Evolutionary conservation across 1,140 invertebrate genomes (phyloP).

Genomic region (Eufriesea mexicana): DNA sequence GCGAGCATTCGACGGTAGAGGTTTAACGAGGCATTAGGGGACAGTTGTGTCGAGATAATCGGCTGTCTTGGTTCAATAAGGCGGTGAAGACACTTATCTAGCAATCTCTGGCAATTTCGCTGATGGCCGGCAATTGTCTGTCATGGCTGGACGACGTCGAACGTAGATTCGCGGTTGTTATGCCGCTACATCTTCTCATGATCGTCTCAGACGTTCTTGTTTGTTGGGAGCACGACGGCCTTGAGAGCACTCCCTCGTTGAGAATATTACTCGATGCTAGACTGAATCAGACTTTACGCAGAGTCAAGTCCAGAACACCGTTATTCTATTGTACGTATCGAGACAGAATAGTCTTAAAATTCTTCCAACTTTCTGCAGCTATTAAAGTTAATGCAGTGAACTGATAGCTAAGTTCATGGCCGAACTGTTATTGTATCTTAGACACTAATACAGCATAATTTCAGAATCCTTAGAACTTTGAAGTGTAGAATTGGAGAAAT

Average conservation of each 20-base stretch:
- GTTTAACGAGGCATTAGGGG: conserved; percentile 48
- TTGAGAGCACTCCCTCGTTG: neutral
- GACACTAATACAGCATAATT: no score
- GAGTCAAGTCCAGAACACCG: no score
- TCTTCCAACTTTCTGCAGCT: no score
- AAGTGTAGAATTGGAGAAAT: no score
- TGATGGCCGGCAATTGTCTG: conserved; percentile 50
- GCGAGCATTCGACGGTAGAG: neutral
- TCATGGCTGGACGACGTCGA: conserved; percentile 25
- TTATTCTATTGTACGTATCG: no score
- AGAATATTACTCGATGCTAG: neutral
- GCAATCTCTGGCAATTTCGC: conserved; percentile 52
- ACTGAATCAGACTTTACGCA: neutral
- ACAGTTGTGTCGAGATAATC: conserved; percentile 32
- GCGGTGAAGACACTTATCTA: conserved; percentile 44
- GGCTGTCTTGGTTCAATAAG: conserved; percentile 54
- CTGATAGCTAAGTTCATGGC: no score
- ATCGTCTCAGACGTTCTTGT: conserved; percentile 1
- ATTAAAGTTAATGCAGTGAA: no score
- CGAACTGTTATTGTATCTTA: no score
- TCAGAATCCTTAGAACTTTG: no score
- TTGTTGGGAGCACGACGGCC: neutral
- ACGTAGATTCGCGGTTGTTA: conserved; percentile 35
- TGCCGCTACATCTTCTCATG: conserved; percentile 1
- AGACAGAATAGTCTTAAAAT: no score